Evolutionary conservation across 2,113 vertebrate genomes (phyloP).

Genomic region (Pollimyrus isidori): DNA sequence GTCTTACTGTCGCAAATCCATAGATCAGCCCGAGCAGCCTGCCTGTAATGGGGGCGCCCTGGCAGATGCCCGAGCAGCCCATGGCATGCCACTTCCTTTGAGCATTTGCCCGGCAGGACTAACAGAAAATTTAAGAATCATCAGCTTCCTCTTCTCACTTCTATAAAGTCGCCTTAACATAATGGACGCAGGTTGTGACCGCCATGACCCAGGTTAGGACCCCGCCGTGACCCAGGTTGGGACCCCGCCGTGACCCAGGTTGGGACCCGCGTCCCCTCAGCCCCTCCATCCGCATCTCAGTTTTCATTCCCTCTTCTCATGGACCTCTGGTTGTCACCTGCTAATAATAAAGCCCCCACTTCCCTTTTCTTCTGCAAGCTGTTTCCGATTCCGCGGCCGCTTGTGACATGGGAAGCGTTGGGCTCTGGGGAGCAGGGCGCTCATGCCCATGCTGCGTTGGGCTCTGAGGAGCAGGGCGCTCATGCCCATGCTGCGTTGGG

Average conservation of each 20-base stretch:
- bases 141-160: constrained; percentile 9
- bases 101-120: neutral
- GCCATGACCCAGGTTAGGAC: neutral
- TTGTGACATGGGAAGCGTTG: neutral
- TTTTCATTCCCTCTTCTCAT: constrained; percentile 17
- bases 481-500: neutral
- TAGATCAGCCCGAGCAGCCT: neutral
- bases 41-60: neutral
- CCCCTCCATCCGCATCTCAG: neutral
- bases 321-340: neutral
- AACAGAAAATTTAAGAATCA: neutral
- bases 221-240: neutral
- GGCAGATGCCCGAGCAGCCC: neutral
- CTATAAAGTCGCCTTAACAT: neutral
- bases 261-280: neutral
- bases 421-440: neutral
- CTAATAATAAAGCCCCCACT: neutral
- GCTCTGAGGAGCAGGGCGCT: neutral
- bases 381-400: constrained; percentile 6
- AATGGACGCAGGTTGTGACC: neutral
- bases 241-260: no score
- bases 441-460: neutral
- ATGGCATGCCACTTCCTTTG: neutral
- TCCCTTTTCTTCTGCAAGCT: constrained; percentile 17
- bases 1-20: neutral